phyloP scores from a whole-genome alignment of 2,113 vertebrate genomes.

The Solea senegalensis region DNA sequence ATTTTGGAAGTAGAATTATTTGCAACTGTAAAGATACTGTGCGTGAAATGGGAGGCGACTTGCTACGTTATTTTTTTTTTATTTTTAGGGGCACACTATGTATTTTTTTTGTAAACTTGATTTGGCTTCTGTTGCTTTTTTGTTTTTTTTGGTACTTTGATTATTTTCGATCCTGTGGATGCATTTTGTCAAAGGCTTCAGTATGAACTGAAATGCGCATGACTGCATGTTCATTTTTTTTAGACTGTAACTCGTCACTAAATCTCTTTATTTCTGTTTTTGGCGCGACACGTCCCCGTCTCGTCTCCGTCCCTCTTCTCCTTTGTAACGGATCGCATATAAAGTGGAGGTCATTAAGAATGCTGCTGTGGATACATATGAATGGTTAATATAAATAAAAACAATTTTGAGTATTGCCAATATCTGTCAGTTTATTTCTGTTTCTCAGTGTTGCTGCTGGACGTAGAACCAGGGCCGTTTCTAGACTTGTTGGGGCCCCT shows the following conservation, averaged over 20 bases:
- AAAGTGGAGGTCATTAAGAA: conserved; percentile 66
- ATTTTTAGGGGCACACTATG: conserved; percentile 17
- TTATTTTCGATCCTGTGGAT: conserved; percentile 70
- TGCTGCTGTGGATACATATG: conserved; percentile 83
- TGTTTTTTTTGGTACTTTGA: conserved; percentile 46
- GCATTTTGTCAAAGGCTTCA: conserved; percentile 62
- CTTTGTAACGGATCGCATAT: conserved; percentile 65
- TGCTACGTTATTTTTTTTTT: conserved; percentile 14
- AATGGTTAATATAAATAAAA: conserved; percentile 85
- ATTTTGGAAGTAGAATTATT: conserved; percentile 29
- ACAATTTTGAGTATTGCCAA: conserved; percentile 64
- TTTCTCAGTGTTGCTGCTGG: neutral
- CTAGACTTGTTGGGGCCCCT: too few relatives aligned
- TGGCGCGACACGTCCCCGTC: conserved; percentile 57
- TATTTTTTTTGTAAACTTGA: conserved; percentile 27
- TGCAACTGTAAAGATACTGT: conserved; percentile 15
- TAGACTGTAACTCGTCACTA: conserved; percentile 23
- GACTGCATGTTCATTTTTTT: conserved; percentile 74
- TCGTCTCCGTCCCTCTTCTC: conserved; percentile 36
- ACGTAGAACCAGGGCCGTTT: too few relatives aligned
- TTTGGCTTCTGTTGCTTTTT: conserved; percentile 42
- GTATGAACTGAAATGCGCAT: conserved; percentile 76
- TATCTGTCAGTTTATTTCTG: neutral
- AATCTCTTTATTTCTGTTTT: conserved; percentile 58
- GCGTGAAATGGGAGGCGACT: conserved; percentile 28